phyloP scores from a whole-genome alignment of 1,140 invertebrate species.

The Tigriopus japonicus region DNA sequence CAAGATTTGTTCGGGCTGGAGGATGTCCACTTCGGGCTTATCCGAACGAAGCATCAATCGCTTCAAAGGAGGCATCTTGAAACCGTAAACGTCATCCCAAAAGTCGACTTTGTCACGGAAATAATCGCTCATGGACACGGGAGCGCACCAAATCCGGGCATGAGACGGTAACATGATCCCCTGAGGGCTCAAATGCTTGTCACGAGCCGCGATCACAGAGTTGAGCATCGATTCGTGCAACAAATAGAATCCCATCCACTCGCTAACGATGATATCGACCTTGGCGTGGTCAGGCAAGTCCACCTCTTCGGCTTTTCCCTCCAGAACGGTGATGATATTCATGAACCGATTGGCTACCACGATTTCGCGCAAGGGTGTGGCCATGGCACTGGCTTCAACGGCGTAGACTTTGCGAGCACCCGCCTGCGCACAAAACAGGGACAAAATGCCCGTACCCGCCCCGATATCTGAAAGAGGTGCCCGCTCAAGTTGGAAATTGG shows the following conservation, averaged over 20 bases:
- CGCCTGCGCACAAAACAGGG: slow-evolving; percentile 83
- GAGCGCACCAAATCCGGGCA: slow-evolving; percentile 32
- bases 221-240: slow-evolving; percentile 97
- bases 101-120: slow-evolving; percentile 28
- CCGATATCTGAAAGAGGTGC: slow-evolving; percentile 1
- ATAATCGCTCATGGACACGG: slow-evolving; percentile 45
- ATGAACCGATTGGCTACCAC: slow-evolving; percentile 30
- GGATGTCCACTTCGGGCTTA: slow-evolving; percentile 20
- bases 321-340: slow-evolving; percentile 26
- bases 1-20: slow-evolving; percentile 26
- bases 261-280: slow-evolving; percentile 60
- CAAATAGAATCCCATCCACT: slow-evolving; percentile 99
- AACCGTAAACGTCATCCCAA: slow-evolving; percentile 42
- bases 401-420: slow-evolving; percentile 78
- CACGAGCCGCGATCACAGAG: slow-evolving; percentile 70
- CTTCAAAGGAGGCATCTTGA: slow-evolving; percentile 20
- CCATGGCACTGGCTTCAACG: slow-evolving; percentile 71
- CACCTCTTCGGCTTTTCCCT: slow-evolving; percentile 45
- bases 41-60: slow-evolving; percentile 15
- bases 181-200: slow-evolving; percentile 53
- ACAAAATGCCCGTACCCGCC: slow-evolving; percentile 52
- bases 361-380: slow-evolving; percentile 61
- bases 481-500: neutral
- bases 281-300: slow-evolving; percentile 40
- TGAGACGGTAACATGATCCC: slow-evolving; percentile 31